Conservation (phyloP, 2,888 invertebrate species). For the Oscheius myriophilus region DNA sequence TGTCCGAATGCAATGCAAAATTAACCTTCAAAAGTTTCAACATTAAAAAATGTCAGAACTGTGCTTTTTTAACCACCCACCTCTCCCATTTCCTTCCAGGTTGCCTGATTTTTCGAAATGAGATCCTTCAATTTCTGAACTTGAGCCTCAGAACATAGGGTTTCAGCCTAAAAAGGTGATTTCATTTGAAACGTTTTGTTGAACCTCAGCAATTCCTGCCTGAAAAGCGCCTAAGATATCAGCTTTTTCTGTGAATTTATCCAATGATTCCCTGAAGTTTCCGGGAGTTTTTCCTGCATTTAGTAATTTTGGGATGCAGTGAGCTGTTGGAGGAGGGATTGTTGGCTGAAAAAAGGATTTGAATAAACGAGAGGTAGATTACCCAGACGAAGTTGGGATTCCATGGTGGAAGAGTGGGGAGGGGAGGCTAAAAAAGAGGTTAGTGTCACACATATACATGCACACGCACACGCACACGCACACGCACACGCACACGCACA, state of each 20-base stretch:
- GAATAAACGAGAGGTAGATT: too few relatives aligned
- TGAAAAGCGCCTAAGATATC: conserved; percentile 8
- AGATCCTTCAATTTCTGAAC: conserved; percentile 3
- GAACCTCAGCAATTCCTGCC: conserved; percentile 8
- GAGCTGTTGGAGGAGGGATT: neutral
- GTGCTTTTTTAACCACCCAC: neutral
- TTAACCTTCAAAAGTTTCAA: too few relatives aligned
- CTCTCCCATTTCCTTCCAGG: conserved; percentile 15
- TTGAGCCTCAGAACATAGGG: conserved; percentile 12
- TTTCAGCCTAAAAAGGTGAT: neutral
- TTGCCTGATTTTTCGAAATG: neutral
- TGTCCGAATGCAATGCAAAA: too few relatives aligned
- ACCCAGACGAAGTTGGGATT: too few relatives aligned
- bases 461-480: too few relatives aligned
- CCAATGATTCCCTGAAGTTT: neutral
- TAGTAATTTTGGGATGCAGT: conserved; percentile 18
- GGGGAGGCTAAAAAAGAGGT: too few relatives aligned
- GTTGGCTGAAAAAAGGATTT: neutral
- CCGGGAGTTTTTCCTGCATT: conserved; percentile 2
- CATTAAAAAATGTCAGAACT: too few relatives aligned
- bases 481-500: too few relatives aligned
- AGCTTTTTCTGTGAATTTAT: conserved; percentile 6
- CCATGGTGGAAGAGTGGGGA: too few relatives aligned
- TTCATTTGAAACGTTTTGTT: neutral
- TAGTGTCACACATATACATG: too few relatives aligned